Base-by-base conservation (phyloP, 2,797 vertebrate genomes). In the Anguilla obscura region DNA sequence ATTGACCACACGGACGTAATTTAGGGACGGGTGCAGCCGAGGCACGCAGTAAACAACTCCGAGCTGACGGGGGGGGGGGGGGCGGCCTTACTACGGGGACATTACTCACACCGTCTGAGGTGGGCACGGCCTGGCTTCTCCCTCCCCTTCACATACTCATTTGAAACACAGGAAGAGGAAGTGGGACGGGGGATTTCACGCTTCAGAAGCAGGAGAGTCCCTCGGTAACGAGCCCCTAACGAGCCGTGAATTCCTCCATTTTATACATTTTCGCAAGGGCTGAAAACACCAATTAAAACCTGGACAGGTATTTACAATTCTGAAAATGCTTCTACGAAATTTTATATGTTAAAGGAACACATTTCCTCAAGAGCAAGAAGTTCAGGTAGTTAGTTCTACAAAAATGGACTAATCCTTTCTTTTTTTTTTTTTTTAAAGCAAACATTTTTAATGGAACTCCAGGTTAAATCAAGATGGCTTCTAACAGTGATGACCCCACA, bases 21-120 rank as follows among this genome's bases (percentile, higher is more conserved):
- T 94, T 90, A 93, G 92, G 90, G 92, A 93, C 92, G 90, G 92
- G 90, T 90, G 89, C 56, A 83, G 89, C 87, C 21, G 88, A 87
- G 89, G 93, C 86, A 45, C 88, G 88, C 92, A 90, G 92, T 93
- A 94, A 94, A 94, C 91, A 94, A 93, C 90, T 92, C 89, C 86
- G 90, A 91, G 89, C 89, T 92, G 93, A 93, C 91, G 91, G 90
- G 90, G 90, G 91, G 87, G 21, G 60, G 60, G 60, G 24, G 9
- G 0, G 45, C 89, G 89, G 90, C 85, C 10, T 92, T 91, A 93
- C 92, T 90, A 92, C 87, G 90, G 90, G 91, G 90, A 56, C 88
- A 93, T 94, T 91, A 92, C 92, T 92, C 92, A 93, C 91, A 84
- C 91, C 87, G 89, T 92, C 91, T 88, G 88, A 86, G 91, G 89